Conservation (phyloP, 2,888 invertebrate species). For the Reticulitermes lucifugus region DNA sequence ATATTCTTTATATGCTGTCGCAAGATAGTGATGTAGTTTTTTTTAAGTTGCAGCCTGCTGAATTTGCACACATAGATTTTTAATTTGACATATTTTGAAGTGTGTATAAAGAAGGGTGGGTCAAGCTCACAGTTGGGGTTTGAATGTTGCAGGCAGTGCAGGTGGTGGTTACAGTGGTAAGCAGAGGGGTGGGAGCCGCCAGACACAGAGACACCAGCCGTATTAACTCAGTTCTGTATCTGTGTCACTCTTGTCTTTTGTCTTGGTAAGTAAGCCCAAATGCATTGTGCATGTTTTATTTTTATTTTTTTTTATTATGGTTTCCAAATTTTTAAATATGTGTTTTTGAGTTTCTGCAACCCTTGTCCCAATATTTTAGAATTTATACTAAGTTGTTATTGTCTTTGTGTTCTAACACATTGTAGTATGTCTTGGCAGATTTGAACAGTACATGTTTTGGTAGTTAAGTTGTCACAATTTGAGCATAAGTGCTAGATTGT, state of each 20-base stretch:
- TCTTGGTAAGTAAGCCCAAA: slow-evolving; percentile 55
- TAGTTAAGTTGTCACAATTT: too few species aligned
- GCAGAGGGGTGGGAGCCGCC: slow-evolving; percentile 79
- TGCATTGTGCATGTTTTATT: slow-evolving; percentile 19
- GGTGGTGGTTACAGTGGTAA: slow-evolving; percentile 74
- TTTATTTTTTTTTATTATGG: not conserved
- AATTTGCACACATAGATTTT: not conserved
- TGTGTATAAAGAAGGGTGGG: not conserved
- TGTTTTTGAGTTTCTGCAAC: not conserved
- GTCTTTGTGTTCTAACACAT: slow-evolving; percentile 1
- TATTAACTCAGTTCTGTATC: slow-evolving; percentile 69
- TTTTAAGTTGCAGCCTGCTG: slow-evolving; percentile 27
- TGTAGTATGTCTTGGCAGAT: slow-evolving; percentile 33
- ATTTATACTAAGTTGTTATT: slow-evolving; percentile 48
- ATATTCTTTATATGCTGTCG: not conserved
- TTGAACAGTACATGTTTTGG: not conserved
- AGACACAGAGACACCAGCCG: slow-evolving; percentile 87
- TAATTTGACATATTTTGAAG: not conserved
- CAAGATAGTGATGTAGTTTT: not conserved
- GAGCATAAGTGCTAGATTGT: too few species aligned
- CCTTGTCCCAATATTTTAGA: slow-evolving; percentile 27
- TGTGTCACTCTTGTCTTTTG: slow-evolving; percentile 52
- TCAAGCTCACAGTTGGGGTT: slow-evolving; percentile 55
- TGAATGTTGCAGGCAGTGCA: slow-evolving; percentile 54
- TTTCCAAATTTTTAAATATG: slow-evolving; percentile 1